phyloP scores from a whole-genome alignment of 2,888 invertebrate genomes.

The Ischnus inquisitorius region DNA sequence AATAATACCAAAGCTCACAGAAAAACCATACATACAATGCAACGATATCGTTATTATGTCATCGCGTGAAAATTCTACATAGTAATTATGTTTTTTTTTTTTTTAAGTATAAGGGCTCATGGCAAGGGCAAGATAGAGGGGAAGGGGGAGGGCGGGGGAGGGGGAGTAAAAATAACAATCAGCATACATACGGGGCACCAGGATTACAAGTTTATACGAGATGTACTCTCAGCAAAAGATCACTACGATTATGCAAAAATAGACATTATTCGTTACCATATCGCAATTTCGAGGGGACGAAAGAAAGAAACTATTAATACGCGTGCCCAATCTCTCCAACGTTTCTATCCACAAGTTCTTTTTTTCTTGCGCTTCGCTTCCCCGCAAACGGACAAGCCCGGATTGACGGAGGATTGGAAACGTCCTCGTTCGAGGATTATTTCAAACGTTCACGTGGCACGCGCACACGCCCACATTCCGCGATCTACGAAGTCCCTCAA shows the following conservation, averaged over 20 bases:
- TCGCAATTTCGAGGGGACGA: constrained; percentile 31
- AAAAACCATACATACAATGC: constrained; percentile 78
- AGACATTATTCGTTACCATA: constrained; percentile 79
- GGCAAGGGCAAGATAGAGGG: too few species aligned
- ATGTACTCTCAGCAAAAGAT: constrained; percentile 82
- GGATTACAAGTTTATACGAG: constrained; percentile 76
- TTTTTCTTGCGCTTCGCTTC: constrained; percentile 16
- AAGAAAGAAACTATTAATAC: constrained; percentile 44
- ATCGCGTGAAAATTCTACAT: constrained; percentile 68
- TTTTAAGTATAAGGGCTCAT: constrained; percentile 72
- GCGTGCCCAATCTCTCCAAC: constrained; percentile 24
- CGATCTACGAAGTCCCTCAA: constrained; percentile 16
- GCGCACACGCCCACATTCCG: constrained; percentile 4
- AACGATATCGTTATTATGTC: constrained; percentile 66
- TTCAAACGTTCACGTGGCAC: constrained; percentile 3
- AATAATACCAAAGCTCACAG: constrained; percentile 80
- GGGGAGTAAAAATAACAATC: constrained; percentile 74
- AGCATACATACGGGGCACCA: constrained; percentile 76
- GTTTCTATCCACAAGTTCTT: constrained; percentile 9
- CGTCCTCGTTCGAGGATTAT: background rate
- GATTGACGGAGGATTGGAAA: background rate
- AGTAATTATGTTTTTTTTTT: constrained; percentile 72
- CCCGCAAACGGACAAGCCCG: background rate
- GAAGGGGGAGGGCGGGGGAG: too few species aligned
- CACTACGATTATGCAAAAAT: constrained; percentile 87